Evolutionary conservation across 92 coral and sea anemone genomes (phyloP).

Genomic region (Meandrina meandrites): DNA sequence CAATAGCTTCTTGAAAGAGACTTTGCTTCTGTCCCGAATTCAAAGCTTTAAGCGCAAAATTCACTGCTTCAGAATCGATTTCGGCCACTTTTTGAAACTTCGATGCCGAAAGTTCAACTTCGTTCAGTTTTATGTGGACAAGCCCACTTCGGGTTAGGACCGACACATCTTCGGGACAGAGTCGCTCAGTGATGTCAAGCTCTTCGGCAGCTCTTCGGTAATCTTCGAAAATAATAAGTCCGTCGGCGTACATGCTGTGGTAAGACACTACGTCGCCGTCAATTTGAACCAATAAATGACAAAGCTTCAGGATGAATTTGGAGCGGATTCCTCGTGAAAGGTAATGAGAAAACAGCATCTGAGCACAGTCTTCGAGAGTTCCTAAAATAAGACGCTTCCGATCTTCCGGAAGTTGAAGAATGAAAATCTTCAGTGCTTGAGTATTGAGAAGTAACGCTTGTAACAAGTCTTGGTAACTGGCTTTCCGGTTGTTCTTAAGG

Average conservation of each 20-base stretch:
- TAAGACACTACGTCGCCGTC: conserved; percentile 59
- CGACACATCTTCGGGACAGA: conserved; percentile 71
- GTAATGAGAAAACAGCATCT: conserved; percentile 74
- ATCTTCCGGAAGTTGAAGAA: conserved; percentile 63
- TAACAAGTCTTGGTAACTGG: conserved; percentile 68
- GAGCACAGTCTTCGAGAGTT: conserved; percentile 78
- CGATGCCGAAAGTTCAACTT: conserved; percentile 59
- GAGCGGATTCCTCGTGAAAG: conserved; percentile 66
- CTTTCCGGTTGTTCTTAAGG: conserved; percentile 37
- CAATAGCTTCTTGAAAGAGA: conserved; percentile 60
- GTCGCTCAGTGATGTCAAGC: conserved; percentile 68
- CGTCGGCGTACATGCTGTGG: conserved; percentile 86
- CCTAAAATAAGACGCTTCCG: conserved; percentile 56
- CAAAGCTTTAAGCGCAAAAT: conserved; percentile 66
- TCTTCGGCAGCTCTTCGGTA: conserved; percentile 78
- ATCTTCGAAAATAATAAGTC: conserved; percentile 71
- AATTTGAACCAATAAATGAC: conserved; percentile 73
- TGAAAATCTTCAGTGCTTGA: conserved; percentile 57
- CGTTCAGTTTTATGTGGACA: conserved; percentile 73
- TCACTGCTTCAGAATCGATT: conserved; percentile 66
- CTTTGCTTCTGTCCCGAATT: conserved; percentile 59
- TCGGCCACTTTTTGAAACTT: conserved; percentile 73
- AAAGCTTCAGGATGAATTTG: conserved; percentile 71
- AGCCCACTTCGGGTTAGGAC: conserved; percentile 82
- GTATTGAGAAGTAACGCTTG: conserved; percentile 63